These are phyloP conservation scores for Pollachius pollachius DNA, from an alignment of 2,113 vertebrate genomes.

Conservation along the genomic window DNA sequence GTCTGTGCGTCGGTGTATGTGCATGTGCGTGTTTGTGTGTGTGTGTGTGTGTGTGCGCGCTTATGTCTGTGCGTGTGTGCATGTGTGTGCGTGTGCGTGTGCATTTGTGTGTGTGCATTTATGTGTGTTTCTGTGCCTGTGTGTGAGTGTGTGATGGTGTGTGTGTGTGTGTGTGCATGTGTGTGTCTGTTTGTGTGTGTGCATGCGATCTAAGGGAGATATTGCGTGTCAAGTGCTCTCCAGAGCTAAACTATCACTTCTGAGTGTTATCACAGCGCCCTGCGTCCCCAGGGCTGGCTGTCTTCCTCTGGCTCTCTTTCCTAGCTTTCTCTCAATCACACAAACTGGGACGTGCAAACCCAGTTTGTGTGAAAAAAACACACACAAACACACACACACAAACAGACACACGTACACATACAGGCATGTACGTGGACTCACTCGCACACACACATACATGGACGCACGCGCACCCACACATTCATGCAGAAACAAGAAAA, in stretches of 20 bases:
- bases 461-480: conserved; percentile 2
- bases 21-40: no score
- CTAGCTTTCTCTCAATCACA: conserved; percentile 31
- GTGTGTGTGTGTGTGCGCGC: background rate
- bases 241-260: conserved; percentile 80
- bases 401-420: conserved; percentile 12
- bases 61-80: background rate
- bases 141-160: no score
- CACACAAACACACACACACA: conserved; percentile 14
- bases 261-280: conserved; percentile 77
- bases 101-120: no score
- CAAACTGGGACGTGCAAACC: background rate
- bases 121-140: no score
- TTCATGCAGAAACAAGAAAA: conserved; percentile 43
- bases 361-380: no score
- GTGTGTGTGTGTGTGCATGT: no score
- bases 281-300: conserved; percentile 66
- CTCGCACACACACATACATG: conserved; percentile 22
- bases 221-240: conserved; percentile 81
- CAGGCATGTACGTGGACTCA: conserved; percentile 1
- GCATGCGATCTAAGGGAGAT: conserved; percentile 66
- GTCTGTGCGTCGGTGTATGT: no score
- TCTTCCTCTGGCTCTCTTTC: conserved; percentile 37
- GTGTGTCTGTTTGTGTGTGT: conserved; percentile 10
- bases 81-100: no score